Percentiles rank a stretch among this genome's conserved stretches.
These are phyloP conservation scores for Polia nebulosa DNA, from an alignment of 2,888 invertebrate genomes.

Conservation along the genomic window DNA sequence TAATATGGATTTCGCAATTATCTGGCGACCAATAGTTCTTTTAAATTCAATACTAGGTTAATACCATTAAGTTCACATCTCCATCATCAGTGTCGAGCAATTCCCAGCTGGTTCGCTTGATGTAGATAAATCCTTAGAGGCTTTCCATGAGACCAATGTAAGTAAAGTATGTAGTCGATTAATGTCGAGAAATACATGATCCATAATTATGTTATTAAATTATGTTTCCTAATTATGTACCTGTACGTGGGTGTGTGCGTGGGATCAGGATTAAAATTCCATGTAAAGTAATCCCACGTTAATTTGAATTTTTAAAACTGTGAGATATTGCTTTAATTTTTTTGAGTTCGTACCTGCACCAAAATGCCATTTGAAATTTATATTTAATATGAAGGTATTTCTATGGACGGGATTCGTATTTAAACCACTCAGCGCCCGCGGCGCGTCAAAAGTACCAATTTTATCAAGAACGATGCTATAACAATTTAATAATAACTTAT, in stretches of 20 bases:
- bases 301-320: not conserved
- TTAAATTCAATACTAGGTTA: no score
- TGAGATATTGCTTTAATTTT: not conserved
- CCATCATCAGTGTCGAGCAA: no score
- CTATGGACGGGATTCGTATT: no score
- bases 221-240: not conserved
- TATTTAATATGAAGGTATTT: no score
- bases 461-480: no score
- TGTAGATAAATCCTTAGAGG: not conserved
- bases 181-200: not conserved
- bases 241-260: not conserved
- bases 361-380: no score
- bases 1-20: no score
- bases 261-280: not conserved
- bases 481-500: no score
- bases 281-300: conserved; percentile 5
- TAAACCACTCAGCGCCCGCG: no score
- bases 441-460: no score
- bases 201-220: not conserved
- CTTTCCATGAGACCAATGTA: not conserved
- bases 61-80: no score
- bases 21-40: no score
- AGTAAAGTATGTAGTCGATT: not conserved
- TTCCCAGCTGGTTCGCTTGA: not conserved
- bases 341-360: not conserved